Base-by-base conservation (phyloP, 2,888 invertebrate species). In the Tenthredo amoena region DNA sequence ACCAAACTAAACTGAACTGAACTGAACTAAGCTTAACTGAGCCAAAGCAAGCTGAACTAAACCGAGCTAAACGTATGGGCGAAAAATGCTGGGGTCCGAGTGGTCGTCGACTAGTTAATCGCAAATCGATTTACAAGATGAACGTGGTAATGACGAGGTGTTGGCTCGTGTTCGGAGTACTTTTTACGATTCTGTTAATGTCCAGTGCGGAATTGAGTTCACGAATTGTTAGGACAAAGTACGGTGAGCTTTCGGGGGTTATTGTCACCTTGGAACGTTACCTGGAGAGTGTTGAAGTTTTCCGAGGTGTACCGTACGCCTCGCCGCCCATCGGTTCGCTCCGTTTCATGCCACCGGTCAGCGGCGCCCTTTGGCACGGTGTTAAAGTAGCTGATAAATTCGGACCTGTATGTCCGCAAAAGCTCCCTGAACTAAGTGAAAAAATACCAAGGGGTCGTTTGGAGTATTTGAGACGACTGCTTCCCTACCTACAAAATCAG, bases 281-380 rank as follows among this genome's bases (percentile, higher is more conserved):
- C 92, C 94, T 98, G 89, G 98, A 98, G 93, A 97, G 97, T 85
- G 98, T 99, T 31, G 99, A 99, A 93, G 97, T 98, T 87, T 99
- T 98, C 93, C 95, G 97, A 82, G 99, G 99, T 9, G 97, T 99
- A 86, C 99, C 99, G 6, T 99, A 99, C 94, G 99, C 99, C 40
- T 98, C 98, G 77, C 97, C 99, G 34, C 98, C 99, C 50, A 94
- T 97, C 71, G 98, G 98, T 7, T 96, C 97, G 86, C 94, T 99
- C 86, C 95, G 99, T 86, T 99, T 99, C 94, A 99, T 99, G 98
- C 99, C 99, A 15, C 99, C 99, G 31, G 98, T 98, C 34, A 98
- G 97, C 86, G 98, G 98, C 40, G 97, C 98, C 84, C 96, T 98
- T 92, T 98, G 98, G 98, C 96, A 96, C 85, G 98, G 98, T 62